Evolutionary conservation across 2,113 vertebrate species (phyloP).

Genomic region (Tonatia bakeri): DNA sequence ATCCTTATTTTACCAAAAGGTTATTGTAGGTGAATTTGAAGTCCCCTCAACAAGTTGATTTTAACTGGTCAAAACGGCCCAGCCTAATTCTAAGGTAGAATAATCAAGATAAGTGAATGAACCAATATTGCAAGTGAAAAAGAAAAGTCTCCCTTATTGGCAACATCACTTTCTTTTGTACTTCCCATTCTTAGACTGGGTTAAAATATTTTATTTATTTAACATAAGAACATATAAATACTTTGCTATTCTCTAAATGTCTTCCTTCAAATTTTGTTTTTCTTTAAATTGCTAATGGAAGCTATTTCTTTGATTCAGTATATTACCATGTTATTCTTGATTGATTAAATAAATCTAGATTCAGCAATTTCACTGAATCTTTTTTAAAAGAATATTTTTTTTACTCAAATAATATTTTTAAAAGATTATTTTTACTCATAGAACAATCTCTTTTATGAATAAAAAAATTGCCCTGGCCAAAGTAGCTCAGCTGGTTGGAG

Average conservation of each 20-base stretch:
- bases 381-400: not conserved
- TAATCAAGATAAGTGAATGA: not conserved
- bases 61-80: not conserved
- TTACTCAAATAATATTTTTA: not conserved
- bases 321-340: slow-evolving; percentile 16
- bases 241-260: not conserved
- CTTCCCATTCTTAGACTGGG: not conserved
- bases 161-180: not conserved
- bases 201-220: not conserved
- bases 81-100: not conserved
- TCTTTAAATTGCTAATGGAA: not conserved
- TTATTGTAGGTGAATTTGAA: slow-evolving; percentile 12
- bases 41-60: not conserved
- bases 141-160: not conserved
- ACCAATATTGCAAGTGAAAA: not conserved
- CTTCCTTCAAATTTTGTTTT: not conserved
- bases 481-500: not conserved
- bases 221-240: not conserved
- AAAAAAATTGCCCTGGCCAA: not conserved
- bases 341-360: slow-evolving; percentile 32
- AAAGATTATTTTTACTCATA: not conserved
- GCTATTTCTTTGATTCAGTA: not conserved
- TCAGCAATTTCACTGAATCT: not conserved
- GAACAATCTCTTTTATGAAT: not conserved
- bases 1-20: not conserved